A percentile compares a stretch with the other conserved stretches of the same genome.
phyloP scores from a whole-genome alignment of 1,140 invertebrate genomes.

The Brachionus sp. region DNA sequence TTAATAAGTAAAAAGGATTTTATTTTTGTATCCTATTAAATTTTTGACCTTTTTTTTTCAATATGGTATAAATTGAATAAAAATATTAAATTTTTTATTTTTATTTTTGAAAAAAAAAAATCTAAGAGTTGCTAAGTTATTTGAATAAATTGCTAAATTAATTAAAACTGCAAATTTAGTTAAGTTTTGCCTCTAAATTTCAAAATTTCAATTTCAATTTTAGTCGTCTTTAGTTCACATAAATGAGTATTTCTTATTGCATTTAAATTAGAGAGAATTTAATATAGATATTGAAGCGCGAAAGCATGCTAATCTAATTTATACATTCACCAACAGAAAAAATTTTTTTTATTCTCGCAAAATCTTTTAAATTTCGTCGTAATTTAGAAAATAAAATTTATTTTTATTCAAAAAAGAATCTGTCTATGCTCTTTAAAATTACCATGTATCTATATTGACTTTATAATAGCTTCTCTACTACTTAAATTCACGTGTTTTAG shows the following conservation, averaged over 20 bases:
- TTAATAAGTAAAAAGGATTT: background rate
- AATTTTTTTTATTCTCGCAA: background rate
- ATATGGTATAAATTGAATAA: background rate
- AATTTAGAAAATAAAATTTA: background rate
- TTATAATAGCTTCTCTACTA: background rate
- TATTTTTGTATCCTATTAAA: background rate
- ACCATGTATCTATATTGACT: background rate
- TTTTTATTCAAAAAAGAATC: background rate
- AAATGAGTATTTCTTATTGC: background rate
- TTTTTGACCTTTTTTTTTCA: background rate
- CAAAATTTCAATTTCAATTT: conserved; percentile 1
- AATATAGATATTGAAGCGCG: background rate
- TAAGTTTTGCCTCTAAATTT: conserved; percentile 8
- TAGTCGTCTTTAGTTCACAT: background rate
- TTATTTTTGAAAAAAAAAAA: background rate
- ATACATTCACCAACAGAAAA: background rate
- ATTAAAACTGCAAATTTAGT: conserved; percentile 18
- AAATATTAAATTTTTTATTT: background rate
- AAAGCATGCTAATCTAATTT: conserved; percentile 8
- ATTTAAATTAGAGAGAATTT: background rate
- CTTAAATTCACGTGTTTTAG: background rate
- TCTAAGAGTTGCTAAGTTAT: background rate
- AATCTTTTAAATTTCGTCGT: conserved; percentile 9
- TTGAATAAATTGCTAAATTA: background rate
- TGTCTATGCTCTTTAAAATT: background rate